Conservation (phyloP, 1,140 invertebrate species). For the Zophobas atratus region DNA sequence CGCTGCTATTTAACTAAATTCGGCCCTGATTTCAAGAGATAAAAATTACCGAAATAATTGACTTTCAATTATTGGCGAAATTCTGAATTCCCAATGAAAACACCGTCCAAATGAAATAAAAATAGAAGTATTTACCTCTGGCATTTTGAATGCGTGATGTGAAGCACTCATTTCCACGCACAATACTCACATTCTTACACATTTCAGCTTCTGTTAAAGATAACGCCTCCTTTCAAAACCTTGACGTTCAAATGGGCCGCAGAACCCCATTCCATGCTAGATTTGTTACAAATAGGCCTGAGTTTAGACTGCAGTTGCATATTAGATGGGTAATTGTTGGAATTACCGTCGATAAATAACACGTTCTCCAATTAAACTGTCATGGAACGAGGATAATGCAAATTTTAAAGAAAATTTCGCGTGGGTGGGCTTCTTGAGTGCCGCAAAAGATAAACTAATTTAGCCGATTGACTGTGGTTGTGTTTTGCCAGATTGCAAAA, state of each 20-base stretch:
- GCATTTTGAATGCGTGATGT: background rate
- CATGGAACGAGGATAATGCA: background rate
- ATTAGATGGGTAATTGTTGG: constrained; percentile 10
- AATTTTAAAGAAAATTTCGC: constrained; percentile 3
- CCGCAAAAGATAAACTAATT: too few relatives aligned
- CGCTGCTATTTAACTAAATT: too few relatives aligned
- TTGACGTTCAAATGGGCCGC: background rate
- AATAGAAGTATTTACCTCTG: background rate
- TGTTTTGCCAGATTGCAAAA: too few relatives aligned
- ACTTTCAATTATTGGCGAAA: background rate
- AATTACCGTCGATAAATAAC: constrained; percentile 13
- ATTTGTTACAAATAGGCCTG: background rate
- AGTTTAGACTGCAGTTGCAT: background rate
- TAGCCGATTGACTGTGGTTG: too few relatives aligned
- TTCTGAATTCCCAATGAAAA: background rate
- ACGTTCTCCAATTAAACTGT: constrained; percentile 15
- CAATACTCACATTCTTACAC: too few relatives aligned
- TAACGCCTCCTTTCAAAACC: background rate
- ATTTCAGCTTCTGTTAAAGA: background rate
- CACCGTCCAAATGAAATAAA: background rate
- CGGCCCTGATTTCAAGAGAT: background rate
- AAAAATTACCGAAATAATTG: background rate
- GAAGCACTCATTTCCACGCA: too few relatives aligned
- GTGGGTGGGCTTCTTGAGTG: background rate
- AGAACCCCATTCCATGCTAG: background rate